Conservation (phyloP, 2,888 invertebrate genomes). For the Parnassius orleans region DNA sequence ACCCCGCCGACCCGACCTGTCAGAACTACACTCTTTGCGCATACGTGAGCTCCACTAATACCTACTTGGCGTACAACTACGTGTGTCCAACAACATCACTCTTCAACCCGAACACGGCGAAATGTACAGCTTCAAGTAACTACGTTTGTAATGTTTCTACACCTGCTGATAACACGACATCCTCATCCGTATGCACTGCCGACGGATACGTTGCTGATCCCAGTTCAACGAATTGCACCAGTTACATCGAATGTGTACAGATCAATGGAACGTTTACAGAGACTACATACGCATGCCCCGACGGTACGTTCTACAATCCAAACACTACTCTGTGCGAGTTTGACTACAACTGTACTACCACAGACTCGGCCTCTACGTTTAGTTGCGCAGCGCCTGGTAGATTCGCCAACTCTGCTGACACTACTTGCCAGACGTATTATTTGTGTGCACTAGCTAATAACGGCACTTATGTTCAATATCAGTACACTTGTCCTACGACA, state of each 20-base stretch:
- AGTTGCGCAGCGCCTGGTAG: constrained; percentile 62
- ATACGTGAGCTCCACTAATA: constrained; percentile 38
- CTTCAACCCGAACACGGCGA: constrained; percentile 53
- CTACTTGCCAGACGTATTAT: constrained; percentile 63
- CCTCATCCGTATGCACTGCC: constrained; percentile 47
- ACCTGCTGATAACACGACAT: constrained; percentile 45
- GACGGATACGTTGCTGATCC: constrained; percentile 56
- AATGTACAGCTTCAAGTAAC: constrained; percentile 44
- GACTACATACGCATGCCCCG: constrained; percentile 51
- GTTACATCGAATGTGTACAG: constrained; percentile 55
- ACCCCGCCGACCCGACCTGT: constrained; percentile 61
- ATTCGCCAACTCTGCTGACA: constrained; percentile 58
- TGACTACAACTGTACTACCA: constrained; percentile 1
- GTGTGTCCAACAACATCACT: constrained; percentile 65
- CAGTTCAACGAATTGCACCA: constrained; percentile 48
- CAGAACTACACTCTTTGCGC: constrained; percentile 66
- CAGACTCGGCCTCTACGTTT: constrained; percentile 33
- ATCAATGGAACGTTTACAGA: constrained; percentile 48
- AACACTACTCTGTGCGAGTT: constrained; percentile 54
- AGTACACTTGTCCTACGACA: constrained; percentile 64
- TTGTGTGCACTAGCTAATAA: constrained; percentile 53
- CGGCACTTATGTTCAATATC: constrained; percentile 50
- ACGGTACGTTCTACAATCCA: constrained; percentile 53
- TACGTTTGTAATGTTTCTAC: constrained; percentile 54
- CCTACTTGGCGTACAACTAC: constrained; percentile 57